Evolutionary conservation across 2,797 vertebrate genomes (phyloP), one percentile per base, ranked within the genome.

Genomic region (Pangasius djambal): DNA sequence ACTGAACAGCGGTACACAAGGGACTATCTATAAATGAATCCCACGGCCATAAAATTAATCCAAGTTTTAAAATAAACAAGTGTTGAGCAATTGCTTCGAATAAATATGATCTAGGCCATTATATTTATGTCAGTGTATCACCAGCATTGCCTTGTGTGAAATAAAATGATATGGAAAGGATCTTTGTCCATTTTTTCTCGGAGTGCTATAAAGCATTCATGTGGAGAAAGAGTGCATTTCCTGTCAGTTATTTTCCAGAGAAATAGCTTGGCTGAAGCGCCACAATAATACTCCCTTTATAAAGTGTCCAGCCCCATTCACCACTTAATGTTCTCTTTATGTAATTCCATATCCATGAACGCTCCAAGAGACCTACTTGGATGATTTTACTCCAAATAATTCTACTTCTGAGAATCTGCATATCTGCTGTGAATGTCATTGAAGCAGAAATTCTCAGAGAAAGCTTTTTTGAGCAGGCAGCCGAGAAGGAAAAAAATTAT

Each of bases 201-300:
- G 82, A 78, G 72, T 88, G 91, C 88, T 91, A 48, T 48, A 89
- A 89, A 93, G 93, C 92, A 75, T 90, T 92, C 91, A 90, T 91
- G 92, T 93, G 91, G 92, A 93, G 94, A 91, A 95, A 92, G 91
- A 90, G 78, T 61, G 65, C 37, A 84, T 90, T 94, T 92, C 85
- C 89, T 92, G 91, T 83, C 91, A 87, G 89, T 88, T 86, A 48
- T 86, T 85, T 89, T 67, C 89, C 88, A 74, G 40, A 65, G 67
- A 65, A 16, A 63, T 40, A 89, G 55, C 92, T 88, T 89, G 61
- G 90, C 81, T 83, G 90, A 20, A 88, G 86, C 85, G 86, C 86
- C 88, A 86, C 87, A 86, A 93, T 93, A 92, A 93, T 86, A 90
- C 78, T 89, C 44, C 52, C 22, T 90, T 86, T 84, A 61, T 52